These are phyloP conservation scores for Penelope pileata DNA, from an alignment of 2,113 vertebrate species.

Conservation along the genomic window DNA sequence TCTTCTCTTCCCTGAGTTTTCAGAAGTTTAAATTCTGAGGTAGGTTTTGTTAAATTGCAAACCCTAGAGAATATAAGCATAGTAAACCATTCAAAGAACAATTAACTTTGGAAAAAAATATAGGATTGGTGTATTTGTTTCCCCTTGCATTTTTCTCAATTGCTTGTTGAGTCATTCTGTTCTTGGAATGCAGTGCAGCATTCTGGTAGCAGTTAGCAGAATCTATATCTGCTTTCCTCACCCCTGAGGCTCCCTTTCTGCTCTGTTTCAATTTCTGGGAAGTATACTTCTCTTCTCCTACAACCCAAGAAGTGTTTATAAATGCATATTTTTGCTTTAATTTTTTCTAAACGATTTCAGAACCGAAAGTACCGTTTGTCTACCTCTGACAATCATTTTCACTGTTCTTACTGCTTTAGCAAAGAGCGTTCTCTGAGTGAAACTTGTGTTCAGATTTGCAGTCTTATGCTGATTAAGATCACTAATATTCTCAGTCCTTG, in stretches of 20 bases:
- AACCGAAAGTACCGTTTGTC: not conserved
- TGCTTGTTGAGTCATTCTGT: not conserved
- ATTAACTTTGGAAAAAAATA: not conserved
- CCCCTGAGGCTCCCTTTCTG: not conserved
- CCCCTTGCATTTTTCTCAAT: rapidly evolving
- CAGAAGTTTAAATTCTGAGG: not conserved
- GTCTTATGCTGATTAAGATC: not conserved
- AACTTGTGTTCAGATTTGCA: not conserved
- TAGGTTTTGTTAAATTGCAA: not conserved
- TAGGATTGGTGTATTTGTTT: not conserved
- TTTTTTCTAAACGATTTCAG: not conserved
- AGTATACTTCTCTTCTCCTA: not conserved
- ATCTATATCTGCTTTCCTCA: not conserved
- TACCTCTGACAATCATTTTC: not conserved
- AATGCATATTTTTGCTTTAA: not conserved
- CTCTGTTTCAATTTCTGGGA: not conserved
- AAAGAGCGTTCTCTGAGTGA: not conserved
- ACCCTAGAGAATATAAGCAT: not conserved
- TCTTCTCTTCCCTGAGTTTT: not conserved
- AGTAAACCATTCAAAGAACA: not conserved
- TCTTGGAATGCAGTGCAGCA: not conserved
- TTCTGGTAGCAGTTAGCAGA: not conserved
- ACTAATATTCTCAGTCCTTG: not conserved
- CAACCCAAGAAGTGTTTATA: not conserved
- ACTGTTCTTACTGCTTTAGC: not conserved